Percentiles rank a stretch among this genome's conserved stretches.
Conservation (phyloP, 2,797 vertebrate species). For the Cirrhinus mrigala region DNA sequence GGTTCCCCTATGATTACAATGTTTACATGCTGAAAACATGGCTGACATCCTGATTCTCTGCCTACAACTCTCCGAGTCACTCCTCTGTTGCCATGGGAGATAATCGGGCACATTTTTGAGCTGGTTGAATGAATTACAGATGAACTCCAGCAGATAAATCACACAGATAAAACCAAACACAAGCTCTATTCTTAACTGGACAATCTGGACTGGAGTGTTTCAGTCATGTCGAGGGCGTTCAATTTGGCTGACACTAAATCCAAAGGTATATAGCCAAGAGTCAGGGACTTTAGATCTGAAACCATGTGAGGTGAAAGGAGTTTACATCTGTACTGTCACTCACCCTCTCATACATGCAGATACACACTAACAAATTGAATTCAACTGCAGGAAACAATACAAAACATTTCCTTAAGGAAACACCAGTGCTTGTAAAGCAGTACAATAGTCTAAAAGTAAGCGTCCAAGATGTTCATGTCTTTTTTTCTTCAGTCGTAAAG, state of each 20-base stretch:
- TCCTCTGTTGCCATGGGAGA: constrained; percentile 47
- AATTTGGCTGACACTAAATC: constrained; percentile 1
- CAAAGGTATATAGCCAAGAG: not conserved
- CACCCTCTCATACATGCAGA: not conserved
- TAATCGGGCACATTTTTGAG: constrained; percentile 14
- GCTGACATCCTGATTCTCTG: constrained; percentile 19
- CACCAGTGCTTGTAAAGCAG: not conserved
- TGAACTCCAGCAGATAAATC: not conserved
- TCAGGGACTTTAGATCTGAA: not conserved
- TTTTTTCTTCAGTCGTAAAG: too few relatives aligned
- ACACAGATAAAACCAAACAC: not conserved
- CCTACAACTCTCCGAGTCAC: constrained; percentile 22
- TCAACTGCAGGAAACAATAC: not conserved
- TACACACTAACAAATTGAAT: not conserved
- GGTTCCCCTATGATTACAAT: too few relatives aligned
- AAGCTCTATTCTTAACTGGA: constrained; percentile 1
- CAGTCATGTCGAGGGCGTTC: not conserved
- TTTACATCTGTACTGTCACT: not conserved
- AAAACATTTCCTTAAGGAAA: not conserved
- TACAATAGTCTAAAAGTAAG: not conserved
- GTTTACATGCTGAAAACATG: constrained; percentile 42
- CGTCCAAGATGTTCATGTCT: too few relatives aligned
- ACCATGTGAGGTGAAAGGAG: not conserved
- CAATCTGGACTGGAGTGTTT: not conserved
- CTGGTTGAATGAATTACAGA: constrained; percentile 1